A percentile compares a stretch with the other conserved stretches of the same genome.
These are phyloP conservation scores for Australoheros facetus DNA, from an alignment of 2,797 vertebrate genomes.

Conservation along the genomic window DNA sequence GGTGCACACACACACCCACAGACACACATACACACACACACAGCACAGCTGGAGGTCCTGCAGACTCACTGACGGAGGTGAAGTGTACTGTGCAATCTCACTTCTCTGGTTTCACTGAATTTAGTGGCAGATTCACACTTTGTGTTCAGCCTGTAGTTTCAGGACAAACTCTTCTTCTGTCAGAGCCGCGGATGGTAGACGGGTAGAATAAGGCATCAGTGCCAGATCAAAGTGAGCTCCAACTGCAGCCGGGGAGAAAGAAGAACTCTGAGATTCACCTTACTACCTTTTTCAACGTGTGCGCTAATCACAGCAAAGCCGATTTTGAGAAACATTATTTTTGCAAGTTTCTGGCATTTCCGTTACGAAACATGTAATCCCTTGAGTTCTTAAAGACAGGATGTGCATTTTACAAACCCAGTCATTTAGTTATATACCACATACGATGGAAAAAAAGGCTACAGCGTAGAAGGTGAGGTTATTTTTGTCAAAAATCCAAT, in stretches of 20 bases:
- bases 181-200: constrained; percentile 18
- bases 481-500: constrained; percentile 63
- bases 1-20: background rate
- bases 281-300: background rate
- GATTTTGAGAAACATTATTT: background rate
- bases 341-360: background rate
- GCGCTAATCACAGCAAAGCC: background rate
- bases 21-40: no score
- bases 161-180: constrained; percentile 12
- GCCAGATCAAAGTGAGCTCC: constrained; percentile 55
- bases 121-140: constrained; percentile 2
- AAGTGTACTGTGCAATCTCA: background rate
- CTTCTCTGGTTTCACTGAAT: constrained; percentile 6
- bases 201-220: constrained; percentile 41
- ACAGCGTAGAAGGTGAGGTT: background rate
- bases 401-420: background rate
- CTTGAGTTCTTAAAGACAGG: background rate
- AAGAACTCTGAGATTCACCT: constrained; percentile 27
- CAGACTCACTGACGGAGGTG: background rate
- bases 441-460: background rate
- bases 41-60: background rate
- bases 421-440: background rate
- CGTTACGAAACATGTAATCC: background rate
- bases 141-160: constrained; percentile 15
- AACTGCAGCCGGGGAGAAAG: constrained; percentile 15